phyloP scores from a whole-genome alignment of 2,888 invertebrate species.

The Meandrusa payeni region DNA sequence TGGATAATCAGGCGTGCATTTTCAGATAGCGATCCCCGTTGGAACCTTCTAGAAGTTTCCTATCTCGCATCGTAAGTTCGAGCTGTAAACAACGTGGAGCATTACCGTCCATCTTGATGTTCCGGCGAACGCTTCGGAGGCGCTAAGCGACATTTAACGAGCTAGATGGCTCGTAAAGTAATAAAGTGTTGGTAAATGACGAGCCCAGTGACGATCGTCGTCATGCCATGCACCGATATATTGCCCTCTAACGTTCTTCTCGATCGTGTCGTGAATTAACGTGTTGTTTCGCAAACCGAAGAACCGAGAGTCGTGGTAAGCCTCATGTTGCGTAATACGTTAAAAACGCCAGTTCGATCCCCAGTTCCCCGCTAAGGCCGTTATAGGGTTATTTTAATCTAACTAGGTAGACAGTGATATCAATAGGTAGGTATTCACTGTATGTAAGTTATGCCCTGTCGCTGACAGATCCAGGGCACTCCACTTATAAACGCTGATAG shows the following conservation, averaged over 20 bases:
- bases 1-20: background rate
- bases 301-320: too few relatives aligned
- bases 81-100: constrained; percentile 8
- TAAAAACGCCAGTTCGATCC: too few relatives aligned
- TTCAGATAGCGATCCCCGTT: background rate
- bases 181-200: constrained; percentile 19
- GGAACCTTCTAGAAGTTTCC: constrained; percentile 6
- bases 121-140: constrained; percentile 8
- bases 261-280: background rate
- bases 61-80: background rate
- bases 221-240: constrained; percentile 12
- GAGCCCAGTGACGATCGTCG: constrained; percentile 2
- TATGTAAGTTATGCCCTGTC: too few relatives aligned
- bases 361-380: too few relatives aligned
- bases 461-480: too few relatives aligned
- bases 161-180: constrained; percentile 19
- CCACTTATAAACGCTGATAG: too few relatives aligned
- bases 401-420: too few relatives aligned
- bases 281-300: too few relatives aligned
- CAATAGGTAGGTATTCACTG: too few relatives aligned
- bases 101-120: constrained; percentile 17
- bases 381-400: too few relatives aligned
- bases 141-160: constrained; percentile 36
- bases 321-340: too few relatives aligned
- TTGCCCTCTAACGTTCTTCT: constrained; percentile 7